These are phyloP conservation scores for Bombus fervidus DNA, from an alignment of 1,140 invertebrate genomes.

Conservation along the genomic window DNA sequence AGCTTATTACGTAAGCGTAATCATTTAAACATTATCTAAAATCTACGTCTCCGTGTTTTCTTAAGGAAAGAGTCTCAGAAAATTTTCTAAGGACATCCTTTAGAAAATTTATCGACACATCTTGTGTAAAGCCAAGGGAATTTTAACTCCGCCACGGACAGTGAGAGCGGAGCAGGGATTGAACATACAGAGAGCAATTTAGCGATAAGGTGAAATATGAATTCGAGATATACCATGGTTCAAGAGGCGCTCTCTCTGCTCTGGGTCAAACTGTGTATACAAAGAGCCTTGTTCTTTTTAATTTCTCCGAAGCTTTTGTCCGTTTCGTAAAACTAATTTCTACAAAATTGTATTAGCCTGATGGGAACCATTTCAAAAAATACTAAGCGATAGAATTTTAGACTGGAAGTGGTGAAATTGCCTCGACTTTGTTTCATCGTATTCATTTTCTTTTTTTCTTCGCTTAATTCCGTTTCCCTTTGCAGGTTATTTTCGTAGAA, in stretches of 20 bases:
- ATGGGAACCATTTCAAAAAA: background rate
- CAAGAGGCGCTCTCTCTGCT: background rate
- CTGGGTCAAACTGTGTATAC: background rate
- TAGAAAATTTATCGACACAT: background rate
- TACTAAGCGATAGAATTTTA: background rate
- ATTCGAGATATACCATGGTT: background rate
- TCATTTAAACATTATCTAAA: background rate
- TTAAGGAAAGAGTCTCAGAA: background rate
- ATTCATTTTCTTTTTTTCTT: too few species aligned
- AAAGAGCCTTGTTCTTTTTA: background rate
- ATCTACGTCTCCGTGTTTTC: background rate
- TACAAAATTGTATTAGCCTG: background rate
- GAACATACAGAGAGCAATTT: constrained; percentile 1
- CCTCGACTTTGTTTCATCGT: background rate
- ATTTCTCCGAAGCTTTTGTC: background rate
- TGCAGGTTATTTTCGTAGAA: background rate
- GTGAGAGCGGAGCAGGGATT: background rate
- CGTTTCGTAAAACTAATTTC: constrained; percentile 9
- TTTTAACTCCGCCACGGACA: background rate
- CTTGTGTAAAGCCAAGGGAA: background rate
- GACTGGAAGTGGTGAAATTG: background rate
- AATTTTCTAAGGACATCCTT: too few species aligned
- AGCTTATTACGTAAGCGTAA: too few species aligned
- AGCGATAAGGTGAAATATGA: constrained; percentile 17
- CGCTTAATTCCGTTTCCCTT: background rate